Conservation (phyloP, 1,140 invertebrate genomes). For the Zaprionus taronus region DNA sequence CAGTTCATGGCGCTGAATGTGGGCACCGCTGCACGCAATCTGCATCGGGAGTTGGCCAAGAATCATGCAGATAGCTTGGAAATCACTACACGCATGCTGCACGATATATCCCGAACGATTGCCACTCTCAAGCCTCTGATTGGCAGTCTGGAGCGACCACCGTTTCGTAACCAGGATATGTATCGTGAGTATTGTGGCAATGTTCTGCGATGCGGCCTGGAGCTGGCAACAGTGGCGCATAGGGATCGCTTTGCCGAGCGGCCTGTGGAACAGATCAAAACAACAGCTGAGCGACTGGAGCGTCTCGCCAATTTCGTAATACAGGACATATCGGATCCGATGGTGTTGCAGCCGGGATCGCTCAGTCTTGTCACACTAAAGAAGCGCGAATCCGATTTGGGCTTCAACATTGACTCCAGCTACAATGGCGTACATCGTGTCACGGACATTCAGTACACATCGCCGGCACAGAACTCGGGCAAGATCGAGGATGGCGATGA, state of each 20-base stretch:
- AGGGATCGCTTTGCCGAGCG: slow-evolving; percentile 94
- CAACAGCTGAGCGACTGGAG: slow-evolving; percentile 89
- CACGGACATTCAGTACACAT: slow-evolving; percentile 93
- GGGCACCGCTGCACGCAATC: slow-evolving; percentile 92
- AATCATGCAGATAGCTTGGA: slow-evolving; percentile 87
- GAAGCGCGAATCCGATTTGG: slow-evolving; percentile 91
- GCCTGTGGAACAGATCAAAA: slow-evolving; percentile 88
- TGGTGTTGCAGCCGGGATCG: slow-evolving; percentile 94
- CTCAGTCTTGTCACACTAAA: slow-evolving; percentile 94
- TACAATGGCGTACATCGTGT: slow-evolving; percentile 93
- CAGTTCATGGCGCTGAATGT: slow-evolving; percentile 94
- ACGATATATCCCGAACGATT: slow-evolving; percentile 93
- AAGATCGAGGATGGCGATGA: slow-evolving; percentile 97
- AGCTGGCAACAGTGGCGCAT: slow-evolving; percentile 94
- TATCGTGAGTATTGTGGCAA: slow-evolving; percentile 84
- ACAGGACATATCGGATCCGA: slow-evolving; percentile 93
- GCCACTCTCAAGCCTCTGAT: slow-evolving; percentile 93
- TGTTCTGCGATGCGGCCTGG: slow-evolving; percentile 91
- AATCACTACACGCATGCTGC: slow-evolving; percentile 92
- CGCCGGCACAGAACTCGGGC: slow-evolving; percentile 92
- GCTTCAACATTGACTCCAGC: slow-evolving; percentile 93
- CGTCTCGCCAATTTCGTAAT: slow-evolving; percentile 94
- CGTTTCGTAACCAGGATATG: slow-evolving; percentile 79
- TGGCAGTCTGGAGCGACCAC: slow-evolving; percentile 93
- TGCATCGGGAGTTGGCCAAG: slow-evolving; percentile 88